Evolutionary conservation across 2,888 invertebrate genomes (phyloP).

Genomic region (Brachyopa scutellaris): DNA sequence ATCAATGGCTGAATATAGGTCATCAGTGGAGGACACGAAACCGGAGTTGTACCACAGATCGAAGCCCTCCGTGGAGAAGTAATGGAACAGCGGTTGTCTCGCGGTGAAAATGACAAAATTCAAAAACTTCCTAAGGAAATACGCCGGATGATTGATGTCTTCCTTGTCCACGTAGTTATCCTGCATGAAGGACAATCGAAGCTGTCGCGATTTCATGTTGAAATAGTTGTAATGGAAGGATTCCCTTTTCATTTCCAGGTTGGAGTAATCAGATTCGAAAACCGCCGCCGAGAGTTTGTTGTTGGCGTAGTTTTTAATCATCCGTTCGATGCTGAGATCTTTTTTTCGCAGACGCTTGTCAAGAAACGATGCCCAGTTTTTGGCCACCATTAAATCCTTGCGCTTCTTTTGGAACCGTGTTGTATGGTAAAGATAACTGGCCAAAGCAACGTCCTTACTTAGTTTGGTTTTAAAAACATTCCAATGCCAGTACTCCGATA

Average conservation of each 20-base stretch:
- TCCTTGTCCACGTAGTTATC: constrained; percentile 76
- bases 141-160: constrained; percentile 76
- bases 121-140: constrained; percentile 78
- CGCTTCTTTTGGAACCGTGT: constrained; percentile 78
- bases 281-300: constrained; percentile 74
- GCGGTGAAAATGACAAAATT: constrained; percentile 76
- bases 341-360: constrained; percentile 74
- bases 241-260: constrained; percentile 23
- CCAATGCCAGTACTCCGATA: constrained; percentile 79
- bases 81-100: constrained; percentile 78
- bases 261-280: constrained; percentile 69
- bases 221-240: constrained; percentile 48
- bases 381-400: constrained; percentile 72
- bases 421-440: constrained; percentile 77
- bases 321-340: constrained; percentile 77
- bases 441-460: constrained; percentile 77
- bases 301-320: constrained; percentile 76
- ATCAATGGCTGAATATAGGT: constrained; percentile 78
- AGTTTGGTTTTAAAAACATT: constrained; percentile 74
- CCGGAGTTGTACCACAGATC: constrained; percentile 77
- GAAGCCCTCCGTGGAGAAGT: constrained; percentile 78
- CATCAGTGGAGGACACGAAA: constrained; percentile 76
- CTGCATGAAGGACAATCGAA: constrained; percentile 74
- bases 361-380: constrained; percentile 77
- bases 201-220: constrained; percentile 40